Evolutionary conservation across 2,888 invertebrate species (phyloP), one percentile per base, ranked within the genome.

Genomic region (Tillus elongatus): DNA sequence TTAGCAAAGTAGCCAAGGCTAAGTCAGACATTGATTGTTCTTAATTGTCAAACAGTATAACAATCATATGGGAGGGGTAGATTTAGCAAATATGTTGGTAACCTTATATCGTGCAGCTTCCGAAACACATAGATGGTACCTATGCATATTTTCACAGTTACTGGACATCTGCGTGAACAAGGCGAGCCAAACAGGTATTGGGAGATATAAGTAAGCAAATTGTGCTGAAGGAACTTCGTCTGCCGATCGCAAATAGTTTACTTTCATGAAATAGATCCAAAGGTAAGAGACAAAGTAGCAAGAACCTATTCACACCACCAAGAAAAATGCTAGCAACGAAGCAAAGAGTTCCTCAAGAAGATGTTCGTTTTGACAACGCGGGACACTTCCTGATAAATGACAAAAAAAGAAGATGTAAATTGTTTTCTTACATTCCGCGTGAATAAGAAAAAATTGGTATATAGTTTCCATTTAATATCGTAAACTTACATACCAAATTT

Each of bases 41-140:
- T 2, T 12, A 30, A 39, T 43, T 24, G 33, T 48, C 14, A 42
- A 46, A 33, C 44, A 49, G n/a, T 51, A 46, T 33, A 50, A 51
- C 36, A 39, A 37, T 16, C 41, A 46, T 29, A 46, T 47, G 49
- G 41, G 47, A 4, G 45, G 47, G 8, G 40, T 47, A 3, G 44
- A 44, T 35, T 30, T 45, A 3, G 32, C 33, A 14, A 41, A 43
- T 15, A 39, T 43, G 38, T 19, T 39, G 11, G 26, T 39, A 9
- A 31, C 39, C 9, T 14, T 39, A 11, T 39, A 39, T 13, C 3
- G 28, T 10, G 31, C 26, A 2, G n/a, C 14, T 13, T 27, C 16
- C 9, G 28, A 15, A 19, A n/a, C 13, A 10, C 11, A 24, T 4
- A 26, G 35, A 11, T 35, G 26, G 13, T 39, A 35, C 26, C 19